A percentile compares a stretch with the other conserved stretches of the same genome.
Evolutionary conservation across 2,888 invertebrate genomes (phyloP).

Genomic region (Erebia epiphron): DNA sequence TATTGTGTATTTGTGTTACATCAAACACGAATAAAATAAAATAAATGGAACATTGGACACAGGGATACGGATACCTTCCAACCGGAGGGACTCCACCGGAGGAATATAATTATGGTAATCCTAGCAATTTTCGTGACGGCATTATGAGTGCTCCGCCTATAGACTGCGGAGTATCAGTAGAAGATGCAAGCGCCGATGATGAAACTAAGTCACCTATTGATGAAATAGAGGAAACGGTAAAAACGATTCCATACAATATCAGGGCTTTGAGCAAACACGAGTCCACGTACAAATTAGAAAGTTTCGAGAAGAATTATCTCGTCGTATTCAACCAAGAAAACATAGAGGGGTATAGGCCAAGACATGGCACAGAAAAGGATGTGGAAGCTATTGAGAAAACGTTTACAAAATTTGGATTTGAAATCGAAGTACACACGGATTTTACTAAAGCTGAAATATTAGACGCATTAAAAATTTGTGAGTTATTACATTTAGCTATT

Average conservation of each 20-base stretch:
- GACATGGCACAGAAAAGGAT: slow-evolving; percentile 63
- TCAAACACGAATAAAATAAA: neutral
- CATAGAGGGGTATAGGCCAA: slow-evolving; percentile 53
- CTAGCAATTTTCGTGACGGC: slow-evolving; percentile 1
- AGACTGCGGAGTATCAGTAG: slow-evolving; percentile 7
- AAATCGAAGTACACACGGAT: slow-evolving; percentile 55
- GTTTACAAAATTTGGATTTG: slow-evolving; percentile 59
- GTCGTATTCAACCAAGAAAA: slow-evolving; percentile 66
- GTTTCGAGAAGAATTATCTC: slow-evolving; percentile 62
- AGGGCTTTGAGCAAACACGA: slow-evolving; percentile 56
- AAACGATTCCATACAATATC: slow-evolving; percentile 38
- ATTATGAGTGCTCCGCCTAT: slow-evolving; percentile 17
- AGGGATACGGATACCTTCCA: neutral
- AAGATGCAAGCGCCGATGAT: slow-evolving; percentile 15
- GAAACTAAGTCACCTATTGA: slow-evolving; percentile 23
- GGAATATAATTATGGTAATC: neutral
- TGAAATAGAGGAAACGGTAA: slow-evolving; percentile 21
- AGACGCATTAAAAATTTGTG: slow-evolving; percentile 55
- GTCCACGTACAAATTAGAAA: slow-evolving; percentile 63
- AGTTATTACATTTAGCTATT: slow-evolving; percentile 31
- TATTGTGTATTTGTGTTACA: neutral
- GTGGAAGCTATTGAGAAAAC: slow-evolving; percentile 54
- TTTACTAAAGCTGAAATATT: slow-evolving; percentile 56
- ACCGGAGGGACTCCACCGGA: neutral
- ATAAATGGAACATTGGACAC: slow-evolving; percentile 8